Evolutionary conservation across 2,113 vertebrate species (phyloP), one percentile per base, ranked within the genome.

Genomic region (Pelecanoides urinatrix): DNA sequence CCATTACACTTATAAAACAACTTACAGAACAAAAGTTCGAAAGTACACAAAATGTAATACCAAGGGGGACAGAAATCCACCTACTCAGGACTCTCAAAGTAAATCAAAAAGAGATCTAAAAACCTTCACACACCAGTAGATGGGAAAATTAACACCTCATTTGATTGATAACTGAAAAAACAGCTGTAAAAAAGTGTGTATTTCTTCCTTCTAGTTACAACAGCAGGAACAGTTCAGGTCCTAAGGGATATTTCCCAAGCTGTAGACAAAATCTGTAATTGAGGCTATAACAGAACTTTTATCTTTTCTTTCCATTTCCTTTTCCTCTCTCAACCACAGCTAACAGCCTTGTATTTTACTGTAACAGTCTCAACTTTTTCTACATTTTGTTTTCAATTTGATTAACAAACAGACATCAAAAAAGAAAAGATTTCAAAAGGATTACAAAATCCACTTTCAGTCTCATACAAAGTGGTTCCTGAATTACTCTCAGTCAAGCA

Each of bases 381-480:
- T 83, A 30, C 45, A 47, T 71, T 93, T 94, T 94, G n/a, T 97
- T 93, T 92, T 77, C 38, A 84, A 78, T 75, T 74, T 90, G 29
- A 72, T 88, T 88, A 88, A 86, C 40, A 93, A 72, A 93, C 47
- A 77, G 66, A 68, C 44, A 82, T 86, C 21, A 92, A 58, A 90
- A 94, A 70, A 30, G 3, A 26, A 76, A 92, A 68, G 5, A 80
- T 95, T 94, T 93, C 72, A 90, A 90, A 90, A 77, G 85, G 59
- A 94, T 96, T 88, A 83, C 67, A 90, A 91, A 96, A 94, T 77
- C 67, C 44, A 63, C 65, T 94, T 90, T 76, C 40, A 53, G 42
- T 44, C 22, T 72, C 30, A 71, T 81, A 94, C 73, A 84, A 86
- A 96, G 52, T 75, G 52, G 27, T 71, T 86, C 65, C 86, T 74